These are phyloP conservation scores for Dicyrtoma fusca DNA, from an alignment of 2,888 invertebrate genomes.

Conservation along the genomic window DNA sequence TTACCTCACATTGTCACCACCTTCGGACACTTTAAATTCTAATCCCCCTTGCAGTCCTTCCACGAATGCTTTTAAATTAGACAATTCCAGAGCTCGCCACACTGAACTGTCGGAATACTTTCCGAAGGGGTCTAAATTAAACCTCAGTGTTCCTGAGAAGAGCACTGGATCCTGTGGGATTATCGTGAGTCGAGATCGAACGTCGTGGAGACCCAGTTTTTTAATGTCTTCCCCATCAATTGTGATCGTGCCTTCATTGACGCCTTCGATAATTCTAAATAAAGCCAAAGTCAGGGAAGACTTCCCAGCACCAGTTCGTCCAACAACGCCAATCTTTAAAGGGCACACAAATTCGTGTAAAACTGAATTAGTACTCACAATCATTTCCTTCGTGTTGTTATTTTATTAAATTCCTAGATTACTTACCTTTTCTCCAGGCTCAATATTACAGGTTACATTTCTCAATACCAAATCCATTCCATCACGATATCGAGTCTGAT, in stretches of 20 bases:
- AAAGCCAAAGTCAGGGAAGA: slow-evolving; percentile 65
- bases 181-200: slow-evolving; percentile 81
- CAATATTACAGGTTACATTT: slow-evolving; percentile 59
- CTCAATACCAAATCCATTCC: slow-evolving; percentile 62
- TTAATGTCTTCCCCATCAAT: slow-evolving; percentile 84
- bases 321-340: slow-evolving; percentile 64
- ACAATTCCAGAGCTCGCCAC: slow-evolving; percentile 61
- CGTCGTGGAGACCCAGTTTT: slow-evolving; percentile 79
- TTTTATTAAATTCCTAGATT: no score
- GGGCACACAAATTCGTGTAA: not conserved
- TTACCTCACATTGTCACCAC: slow-evolving; percentile 58
- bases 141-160: slow-evolving; percentile 13
- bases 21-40: slow-evolving; percentile 59
- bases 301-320: slow-evolving; percentile 64
- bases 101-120: slow-evolving; percentile 3
- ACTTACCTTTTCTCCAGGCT: slow-evolving; percentile 60
- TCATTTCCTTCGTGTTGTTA: no score
- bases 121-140: slow-evolving; percentile 17
- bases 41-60: slow-evolving; percentile 57
- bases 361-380: not conserved
- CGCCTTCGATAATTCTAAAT: slow-evolving; percentile 88
- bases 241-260: slow-evolving; percentile 77
- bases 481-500: slow-evolving; percentile 61
- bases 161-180: slow-evolving; percentile 58
- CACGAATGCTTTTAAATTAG: slow-evolving; percentile 62